Conservation (phyloP, 1,140 invertebrate species). For the Dinoponera quadriceps region DNA sequence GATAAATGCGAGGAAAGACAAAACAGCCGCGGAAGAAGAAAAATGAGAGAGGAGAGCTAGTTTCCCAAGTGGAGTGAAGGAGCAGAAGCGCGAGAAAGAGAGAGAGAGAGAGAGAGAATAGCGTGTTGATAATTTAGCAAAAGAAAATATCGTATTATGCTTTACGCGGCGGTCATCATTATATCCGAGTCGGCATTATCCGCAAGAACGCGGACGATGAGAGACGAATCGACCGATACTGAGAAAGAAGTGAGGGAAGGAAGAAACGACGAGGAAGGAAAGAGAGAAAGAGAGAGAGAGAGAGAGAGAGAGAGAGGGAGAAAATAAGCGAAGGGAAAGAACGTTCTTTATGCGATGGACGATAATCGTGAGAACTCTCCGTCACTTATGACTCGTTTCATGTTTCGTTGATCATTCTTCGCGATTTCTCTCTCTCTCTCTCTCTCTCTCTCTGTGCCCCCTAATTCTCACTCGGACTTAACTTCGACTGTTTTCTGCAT, state of each 20-base stretch:
- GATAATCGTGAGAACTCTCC: constrained; percentile 74
- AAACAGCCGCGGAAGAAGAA: not conserved
- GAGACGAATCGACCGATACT: constrained; percentile 66
- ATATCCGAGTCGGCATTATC: constrained; percentile 75
- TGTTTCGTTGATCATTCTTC: constrained; percentile 78
- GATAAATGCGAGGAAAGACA: constrained; percentile 19
- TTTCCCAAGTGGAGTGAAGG: constrained; percentile 52
- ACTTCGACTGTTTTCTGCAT: not conserved
- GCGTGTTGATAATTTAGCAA: constrained; percentile 74
- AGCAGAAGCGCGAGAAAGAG: constrained; percentile 58
- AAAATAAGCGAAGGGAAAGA: constrained; percentile 64
- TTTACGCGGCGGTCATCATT: constrained; percentile 73
- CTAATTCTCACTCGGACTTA: too few relatives aligned
- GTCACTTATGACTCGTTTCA: constrained; percentile 70
- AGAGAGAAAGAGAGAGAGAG: constrained; percentile 11
- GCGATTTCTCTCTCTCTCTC: constrained; percentile 35
- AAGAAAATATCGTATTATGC: constrained; percentile 75
- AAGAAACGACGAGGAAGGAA: constrained; percentile 39
- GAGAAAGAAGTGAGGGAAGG: constrained; percentile 40
- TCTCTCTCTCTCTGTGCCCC: not conserved
- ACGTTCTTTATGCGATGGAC: constrained; percentile 72
- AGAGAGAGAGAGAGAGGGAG: constrained; percentile 48
- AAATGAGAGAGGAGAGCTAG: constrained; percentile 4
- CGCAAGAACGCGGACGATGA: constrained; percentile 63
- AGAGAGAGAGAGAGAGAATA: constrained; percentile 46